Conservation (phyloP, 2,888 invertebrate species). For the Bhutanitis thaidina region DNA sequence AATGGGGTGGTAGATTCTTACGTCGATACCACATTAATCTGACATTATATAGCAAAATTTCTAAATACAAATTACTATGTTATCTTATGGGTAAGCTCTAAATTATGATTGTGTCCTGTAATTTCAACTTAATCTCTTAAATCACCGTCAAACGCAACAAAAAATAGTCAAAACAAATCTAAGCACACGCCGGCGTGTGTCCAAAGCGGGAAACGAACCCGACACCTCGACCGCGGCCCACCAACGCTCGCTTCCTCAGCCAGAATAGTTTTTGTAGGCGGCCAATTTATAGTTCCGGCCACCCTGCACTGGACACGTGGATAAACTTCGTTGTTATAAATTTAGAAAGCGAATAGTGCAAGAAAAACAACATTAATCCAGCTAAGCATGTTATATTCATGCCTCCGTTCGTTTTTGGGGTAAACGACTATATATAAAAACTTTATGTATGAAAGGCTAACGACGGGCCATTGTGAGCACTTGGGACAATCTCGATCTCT, state of each 20-base stretch:
- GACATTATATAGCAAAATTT: too few species aligned
- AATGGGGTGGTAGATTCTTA: too few species aligned
- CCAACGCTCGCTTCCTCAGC: constrained; percentile 51
- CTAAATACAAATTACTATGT: too few species aligned
- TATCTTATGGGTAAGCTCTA: background rate
- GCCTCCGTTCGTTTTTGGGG: too few species aligned
- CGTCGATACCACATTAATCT: too few species aligned
- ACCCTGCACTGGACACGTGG: constrained; percentile 53
- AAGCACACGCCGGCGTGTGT: constrained; percentile 43
- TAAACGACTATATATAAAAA: too few species aligned
- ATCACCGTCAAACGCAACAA: background rate
- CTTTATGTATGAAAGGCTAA: too few species aligned
- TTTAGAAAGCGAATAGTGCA: constrained; percentile 8
- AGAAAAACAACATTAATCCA: background rate
- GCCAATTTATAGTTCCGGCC: constrained; percentile 68
- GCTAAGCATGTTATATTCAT: too few species aligned
- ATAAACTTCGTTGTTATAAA: constrained; percentile 35
- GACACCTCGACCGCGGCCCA: constrained; percentile 62
- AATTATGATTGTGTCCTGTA: background rate
- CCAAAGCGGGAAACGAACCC: constrained; percentile 56
- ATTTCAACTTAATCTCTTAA: background rate
- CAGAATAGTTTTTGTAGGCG: constrained; percentile 49
- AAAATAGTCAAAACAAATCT: constrained; percentile 22
- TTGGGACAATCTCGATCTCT: too few species aligned
- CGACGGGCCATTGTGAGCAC: too few species aligned